phyloP scores from a whole-genome alignment of 2,888 invertebrate species.

The Lasioglossum lativentre region DNA sequence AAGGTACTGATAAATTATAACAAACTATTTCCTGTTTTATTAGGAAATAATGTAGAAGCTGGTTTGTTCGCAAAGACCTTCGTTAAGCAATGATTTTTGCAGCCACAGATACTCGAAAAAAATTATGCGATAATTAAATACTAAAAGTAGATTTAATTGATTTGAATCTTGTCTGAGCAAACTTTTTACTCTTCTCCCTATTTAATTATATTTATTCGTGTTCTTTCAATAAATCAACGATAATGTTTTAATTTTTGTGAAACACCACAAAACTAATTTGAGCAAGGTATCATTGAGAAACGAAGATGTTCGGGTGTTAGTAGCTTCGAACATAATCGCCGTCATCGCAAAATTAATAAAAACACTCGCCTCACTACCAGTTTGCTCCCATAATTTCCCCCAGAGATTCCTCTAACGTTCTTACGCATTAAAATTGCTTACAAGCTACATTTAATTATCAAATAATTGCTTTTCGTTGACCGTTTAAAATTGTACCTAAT shows the following conservation, averaged over 20 bases:
- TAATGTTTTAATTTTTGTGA: neutral
- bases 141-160: too few relatives aligned
- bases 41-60: constrained; percentile 1
- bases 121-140: too few relatives aligned
- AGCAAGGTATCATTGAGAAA: constrained; percentile 8
- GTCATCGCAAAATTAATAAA: constrained; percentile 2
- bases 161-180: neutral
- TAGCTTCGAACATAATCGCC: neutral
- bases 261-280: neutral
- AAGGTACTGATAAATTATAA: neutral
- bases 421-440: constrained; percentile 49
- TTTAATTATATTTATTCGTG: too few relatives aligned
- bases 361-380: neutral
- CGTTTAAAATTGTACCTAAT: constrained; percentile 60
- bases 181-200: neutral
- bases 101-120: neutral
- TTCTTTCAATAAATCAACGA: neutral
- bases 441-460: constrained; percentile 60
- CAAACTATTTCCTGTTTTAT: neutral
- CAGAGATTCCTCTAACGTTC: constrained; percentile 19
- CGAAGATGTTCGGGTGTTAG: constrained; percentile 18
- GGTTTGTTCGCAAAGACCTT: neutral
- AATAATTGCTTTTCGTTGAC: constrained; percentile 78
- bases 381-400: constrained; percentile 5
- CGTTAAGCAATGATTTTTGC: neutral